Percentiles rank a stretch among this genome's conserved stretches.
Evolutionary conservation across 2,113 vertebrate genomes (phyloP).

Genomic region (Burhinus bistriatus): DNA sequence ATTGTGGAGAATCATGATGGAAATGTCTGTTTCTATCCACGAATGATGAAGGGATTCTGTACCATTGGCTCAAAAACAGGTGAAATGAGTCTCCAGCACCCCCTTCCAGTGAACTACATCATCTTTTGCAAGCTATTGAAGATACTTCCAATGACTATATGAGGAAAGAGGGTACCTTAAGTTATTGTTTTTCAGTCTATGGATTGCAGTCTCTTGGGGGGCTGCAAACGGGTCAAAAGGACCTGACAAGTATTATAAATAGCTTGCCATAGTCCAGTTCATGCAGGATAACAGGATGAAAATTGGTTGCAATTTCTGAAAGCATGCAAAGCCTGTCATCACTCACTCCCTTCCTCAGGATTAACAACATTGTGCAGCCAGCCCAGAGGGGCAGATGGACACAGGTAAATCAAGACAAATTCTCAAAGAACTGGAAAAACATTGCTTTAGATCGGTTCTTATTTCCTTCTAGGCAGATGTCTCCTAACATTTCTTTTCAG

Average conservation of each 20-base stretch:
- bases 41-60: neutral
- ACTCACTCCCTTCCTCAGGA: neutral
- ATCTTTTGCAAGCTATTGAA: neutral
- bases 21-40: neutral
- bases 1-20: neutral
- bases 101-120: neutral
- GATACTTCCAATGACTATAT: neutral
- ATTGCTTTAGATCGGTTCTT: neutral
- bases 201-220: neutral
- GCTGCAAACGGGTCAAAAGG: neutral
- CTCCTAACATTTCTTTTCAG: neutral
- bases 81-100: neutral
- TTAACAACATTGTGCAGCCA: neutral
- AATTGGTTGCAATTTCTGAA: neutral
- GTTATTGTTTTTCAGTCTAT: neutral
- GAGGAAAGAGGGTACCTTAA: neutral
- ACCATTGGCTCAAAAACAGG: accelerated
- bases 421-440: neutral
- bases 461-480: neutral
- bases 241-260: neutral
- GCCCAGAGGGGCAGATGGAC: neutral
- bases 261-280: neutral
- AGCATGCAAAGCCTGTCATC: neutral
- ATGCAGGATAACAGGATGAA: neutral
- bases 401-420: neutral